phyloP scores from a whole-genome alignment of 2,113 vertebrate species.

The Ginglymostoma cirratum region DNA sequence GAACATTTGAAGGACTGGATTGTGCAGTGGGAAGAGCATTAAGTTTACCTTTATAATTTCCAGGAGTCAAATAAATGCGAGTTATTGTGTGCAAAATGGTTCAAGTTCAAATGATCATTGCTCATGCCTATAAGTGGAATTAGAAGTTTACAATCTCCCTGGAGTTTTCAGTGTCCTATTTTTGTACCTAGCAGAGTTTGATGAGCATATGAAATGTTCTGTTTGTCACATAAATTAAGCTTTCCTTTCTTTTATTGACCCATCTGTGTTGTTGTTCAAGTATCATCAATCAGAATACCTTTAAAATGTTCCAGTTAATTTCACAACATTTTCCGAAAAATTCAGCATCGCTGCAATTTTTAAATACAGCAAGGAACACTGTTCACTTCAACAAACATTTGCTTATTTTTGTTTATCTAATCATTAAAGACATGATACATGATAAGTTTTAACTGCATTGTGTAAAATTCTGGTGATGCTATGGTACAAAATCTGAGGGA shows the following conservation, averaged over 20 bases:
- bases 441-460: background rate
- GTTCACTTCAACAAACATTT: background rate
- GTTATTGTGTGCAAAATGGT: conserved; percentile 2
- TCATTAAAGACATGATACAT: background rate
- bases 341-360: background rate
- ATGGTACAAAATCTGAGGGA: background rate
- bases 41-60: background rate
- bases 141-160: background rate
- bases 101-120: background rate
- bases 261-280: background rate
- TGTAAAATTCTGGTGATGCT: background rate
- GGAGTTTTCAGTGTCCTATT: conserved; percentile 16
- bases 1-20: background rate
- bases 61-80: background rate
- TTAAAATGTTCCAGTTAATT: background rate
- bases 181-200: background rate
- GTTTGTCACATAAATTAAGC: conserved; percentile 28
- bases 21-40: background rate
- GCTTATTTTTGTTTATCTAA: background rate
- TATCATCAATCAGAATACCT: conserved; percentile 30
- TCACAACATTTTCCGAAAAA: background rate
- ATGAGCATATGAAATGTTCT: background rate
- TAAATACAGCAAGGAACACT: background rate
- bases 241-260: background rate
- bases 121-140: background rate